These are phyloP conservation scores for Lutraria rhynchaena DNA, from an alignment of 1,140 invertebrate genomes.

Conservation along the genomic window DNA sequence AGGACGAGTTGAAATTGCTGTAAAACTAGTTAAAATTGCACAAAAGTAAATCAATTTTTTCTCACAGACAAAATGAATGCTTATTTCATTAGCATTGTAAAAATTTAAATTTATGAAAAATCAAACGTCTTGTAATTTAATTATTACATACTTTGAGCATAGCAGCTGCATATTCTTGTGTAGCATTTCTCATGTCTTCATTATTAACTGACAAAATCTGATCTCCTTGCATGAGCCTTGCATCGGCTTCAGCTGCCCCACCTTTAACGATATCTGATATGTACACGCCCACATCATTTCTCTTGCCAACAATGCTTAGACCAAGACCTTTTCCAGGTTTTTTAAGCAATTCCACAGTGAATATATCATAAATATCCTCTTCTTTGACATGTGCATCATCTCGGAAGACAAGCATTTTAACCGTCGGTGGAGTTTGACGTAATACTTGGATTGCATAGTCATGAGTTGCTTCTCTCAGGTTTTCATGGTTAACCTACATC, in stretches of 20 bases:
- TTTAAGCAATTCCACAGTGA: conserved; percentile 95
- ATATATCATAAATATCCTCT: conserved; percentile 89
- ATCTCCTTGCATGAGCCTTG: conserved; percentile 95
- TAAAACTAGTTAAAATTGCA: conserved; percentile 1
- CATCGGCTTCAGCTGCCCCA: conserved; percentile 95
- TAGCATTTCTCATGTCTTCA: conserved; percentile 90
- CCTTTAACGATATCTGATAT: conserved; percentile 97
- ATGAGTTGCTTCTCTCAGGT: conserved; percentile 95
- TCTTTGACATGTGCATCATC: conserved; percentile 85
- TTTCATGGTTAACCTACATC: conserved; percentile 92
- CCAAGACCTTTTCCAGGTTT: conserved; percentile 97
- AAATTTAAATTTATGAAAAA: background rate
- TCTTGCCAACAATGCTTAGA: conserved; percentile 93
- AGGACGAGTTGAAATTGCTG: no score
- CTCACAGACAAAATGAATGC: background rate
- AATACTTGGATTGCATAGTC: conserved; percentile 87
- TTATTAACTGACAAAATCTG: conserved; percentile 95
- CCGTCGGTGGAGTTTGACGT: conserved; percentile 85
- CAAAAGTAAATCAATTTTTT: conserved; percentile 1
- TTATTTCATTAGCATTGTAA: background rate
- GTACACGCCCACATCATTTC: conserved; percentile 94
- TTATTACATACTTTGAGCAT: conserved; percentile 87
- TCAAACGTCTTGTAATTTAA: background rate
- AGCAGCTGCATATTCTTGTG: conserved; percentile 93
- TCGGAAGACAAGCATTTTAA: conserved; percentile 94